Evolutionary conservation across 2,888 invertebrate species (phyloP), one percentile per base, ranked within the genome.

Genomic region (Tinea trinotella): DNA sequence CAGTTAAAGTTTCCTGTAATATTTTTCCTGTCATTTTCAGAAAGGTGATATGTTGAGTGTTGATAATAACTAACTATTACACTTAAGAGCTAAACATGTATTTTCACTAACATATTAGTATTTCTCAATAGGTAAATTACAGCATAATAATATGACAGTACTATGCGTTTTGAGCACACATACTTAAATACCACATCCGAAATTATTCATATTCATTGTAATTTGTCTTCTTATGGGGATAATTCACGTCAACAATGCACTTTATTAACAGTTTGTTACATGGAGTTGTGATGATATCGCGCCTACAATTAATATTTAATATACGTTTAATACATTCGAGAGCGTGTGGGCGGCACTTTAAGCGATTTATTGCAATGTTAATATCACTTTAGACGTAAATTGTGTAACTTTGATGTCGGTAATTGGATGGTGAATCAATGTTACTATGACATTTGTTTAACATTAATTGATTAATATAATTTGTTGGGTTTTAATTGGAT

Each of bases 221-320:
- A 24, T 7, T 24, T n/a, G 6, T 9, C 24, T 24, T 73, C 70
- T 79, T 77, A 76, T 71, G 74, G 67, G 77, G 71, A 81, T 82
- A 83, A 81, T 81, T 79, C 83, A 80, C 76, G 82, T 82, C 84
- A 80, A 78, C 83, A 81, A 80, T 80, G 78, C 77, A 76, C 68
- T 80, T 81, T 82, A 84, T 83, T 81, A 83, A 78, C 77, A 76
- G 80, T 82, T 81, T 80, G 74, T 81, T 78, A 83, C 77, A 74
- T 68, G 36, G 62, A 61, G 60, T 63, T 68, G 70, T 74, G 81
- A 80, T 83, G 74, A 80, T 83, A 84, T 85, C 82, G 74, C 73
- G 70, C 73, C 75, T 74, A 82, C 81, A 83, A 83, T 84, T 82
- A 83, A 83, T 82, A 82, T 80, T 81, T 81, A 82, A 82, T 82